phyloP scores from a whole-genome alignment of 2,797 vertebrate species.

The Danio albolineatus region DNA sequence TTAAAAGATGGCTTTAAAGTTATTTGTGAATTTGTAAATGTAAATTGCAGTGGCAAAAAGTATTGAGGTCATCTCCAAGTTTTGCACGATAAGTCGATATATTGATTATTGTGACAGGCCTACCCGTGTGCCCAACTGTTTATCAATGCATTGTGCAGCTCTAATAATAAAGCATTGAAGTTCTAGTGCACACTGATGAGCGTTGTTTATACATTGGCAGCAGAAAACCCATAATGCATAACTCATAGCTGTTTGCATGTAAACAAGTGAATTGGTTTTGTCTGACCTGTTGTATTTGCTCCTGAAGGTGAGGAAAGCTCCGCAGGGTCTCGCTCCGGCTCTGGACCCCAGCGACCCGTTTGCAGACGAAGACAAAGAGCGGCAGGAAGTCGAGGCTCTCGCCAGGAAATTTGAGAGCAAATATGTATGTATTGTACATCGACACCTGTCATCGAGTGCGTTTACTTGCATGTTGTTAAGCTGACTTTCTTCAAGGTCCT shows the following conservation, averaged over 20 bases:
- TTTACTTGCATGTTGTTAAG: too few relatives aligned
- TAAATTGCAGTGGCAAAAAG: too few relatives aligned
- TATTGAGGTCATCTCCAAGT: too few relatives aligned
- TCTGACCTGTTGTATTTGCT: neutral
- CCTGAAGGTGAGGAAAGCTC: conserved; percentile 79
- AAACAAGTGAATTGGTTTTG: neutral
- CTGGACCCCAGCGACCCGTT: conserved; percentile 87
- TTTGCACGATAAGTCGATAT: too few relatives aligned
- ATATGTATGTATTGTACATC: conserved; percentile 86
- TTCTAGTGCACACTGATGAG: neutral
- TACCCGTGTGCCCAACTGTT: too few relatives aligned
- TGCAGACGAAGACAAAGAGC: conserved; percentile 88
- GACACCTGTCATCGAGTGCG: neutral
- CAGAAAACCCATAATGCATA: neutral
- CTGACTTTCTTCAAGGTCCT: too few relatives aligned
- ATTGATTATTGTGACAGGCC: too few relatives aligned
- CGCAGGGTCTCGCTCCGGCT: conserved; percentile 72
- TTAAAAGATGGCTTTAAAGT: too few relatives aligned
- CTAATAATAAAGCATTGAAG: neutral
- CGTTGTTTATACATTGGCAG: neutral
- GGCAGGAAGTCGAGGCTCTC: conserved; percentile 88
- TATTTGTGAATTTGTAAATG: too few relatives aligned
- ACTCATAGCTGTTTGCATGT: neutral
- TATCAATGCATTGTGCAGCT: too few relatives aligned
- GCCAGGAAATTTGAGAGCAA: conserved; percentile 96